Percentiles rank a stretch among this genome's conserved stretches.
These are phyloP conservation scores for Magallana angulata DNA, from an alignment of 1,140 invertebrate species.

Conservation along the genomic window DNA sequence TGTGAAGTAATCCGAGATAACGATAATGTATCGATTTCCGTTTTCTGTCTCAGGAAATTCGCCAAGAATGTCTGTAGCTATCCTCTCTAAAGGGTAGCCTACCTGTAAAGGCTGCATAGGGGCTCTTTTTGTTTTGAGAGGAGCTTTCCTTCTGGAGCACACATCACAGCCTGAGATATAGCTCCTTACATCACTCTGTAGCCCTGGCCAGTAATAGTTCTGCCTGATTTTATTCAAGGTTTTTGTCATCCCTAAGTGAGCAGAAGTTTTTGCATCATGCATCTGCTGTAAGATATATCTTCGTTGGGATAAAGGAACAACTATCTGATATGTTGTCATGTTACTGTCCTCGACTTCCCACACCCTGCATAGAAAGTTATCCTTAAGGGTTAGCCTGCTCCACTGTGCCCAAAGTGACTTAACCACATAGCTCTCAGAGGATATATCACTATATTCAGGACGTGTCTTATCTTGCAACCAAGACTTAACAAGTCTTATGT, in stretches of 20 bases:
- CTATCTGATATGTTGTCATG: slow-evolving; percentile 46
- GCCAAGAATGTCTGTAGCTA: slow-evolving; percentile 45
- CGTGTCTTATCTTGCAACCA: background rate
- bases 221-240: slow-evolving; percentile 43
- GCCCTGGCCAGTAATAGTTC: slow-evolving; percentile 46
- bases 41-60: slow-evolving; percentile 41
- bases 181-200: slow-evolving; percentile 28
- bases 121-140: slow-evolving; percentile 24
- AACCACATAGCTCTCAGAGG: background rate
- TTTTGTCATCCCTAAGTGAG: slow-evolving; percentile 44
- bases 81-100: slow-evolving; percentile 49
- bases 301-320: slow-evolving; percentile 54
- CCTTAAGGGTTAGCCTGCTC: slow-evolving; percentile 18
- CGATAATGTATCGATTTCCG: slow-evolving; percentile 51
- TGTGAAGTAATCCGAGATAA: background rate
- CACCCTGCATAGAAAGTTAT: slow-evolving; percentile 41
- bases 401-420: slow-evolving; percentile 44
- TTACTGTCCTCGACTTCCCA: slow-evolving; percentile 50
- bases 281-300: slow-evolving; percentile 34
- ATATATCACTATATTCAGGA: slow-evolving; percentile 27
- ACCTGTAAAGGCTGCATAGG: slow-evolving; percentile 20
- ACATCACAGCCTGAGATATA: slow-evolving; percentile 43
- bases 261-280: slow-evolving; percentile 47
- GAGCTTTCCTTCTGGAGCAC: slow-evolving; percentile 46
- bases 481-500: background rate